These are phyloP conservation scores for Otolemur garnettii DNA, from an alignment of 2,113 vertebrate genomes.

Conservation along the genomic window DNA sequence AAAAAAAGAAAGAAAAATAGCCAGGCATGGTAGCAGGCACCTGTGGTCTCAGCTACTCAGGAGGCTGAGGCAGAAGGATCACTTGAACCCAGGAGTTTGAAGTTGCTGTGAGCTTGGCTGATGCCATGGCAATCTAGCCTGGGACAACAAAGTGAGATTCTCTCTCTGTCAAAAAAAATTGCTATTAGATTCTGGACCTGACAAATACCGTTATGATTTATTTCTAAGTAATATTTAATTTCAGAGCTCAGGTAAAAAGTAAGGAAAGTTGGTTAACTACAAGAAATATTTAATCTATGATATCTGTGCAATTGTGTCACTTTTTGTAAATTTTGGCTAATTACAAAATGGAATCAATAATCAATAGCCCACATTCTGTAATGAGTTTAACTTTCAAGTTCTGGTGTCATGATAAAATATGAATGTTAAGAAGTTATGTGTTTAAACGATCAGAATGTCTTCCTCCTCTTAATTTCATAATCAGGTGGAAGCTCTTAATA, in stretches of 20 bases:
- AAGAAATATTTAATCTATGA: not conserved
- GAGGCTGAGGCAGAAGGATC: too few relatives aligned
- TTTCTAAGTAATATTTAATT: conserved; percentile 39
- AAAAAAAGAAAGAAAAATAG: too few relatives aligned
- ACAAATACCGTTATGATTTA: not conserved
- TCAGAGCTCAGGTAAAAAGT: conserved; percentile 11
- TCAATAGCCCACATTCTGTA: not conserved
- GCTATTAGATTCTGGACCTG: not conserved
- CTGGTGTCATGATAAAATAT: not conserved
- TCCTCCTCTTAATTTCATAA: conserved; percentile 9
- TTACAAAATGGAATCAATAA: conserved; percentile 32
- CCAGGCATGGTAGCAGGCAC: too few relatives aligned
- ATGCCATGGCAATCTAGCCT: too few relatives aligned
- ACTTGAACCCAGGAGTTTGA: too few relatives aligned
- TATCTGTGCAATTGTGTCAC: not conserved
- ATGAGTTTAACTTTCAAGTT: conserved; percentile 38
- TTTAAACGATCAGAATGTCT: conserved; percentile 1
- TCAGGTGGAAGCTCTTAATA: not conserved
- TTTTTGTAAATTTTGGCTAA: conserved; percentile 21
- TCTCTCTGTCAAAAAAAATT: not conserved
- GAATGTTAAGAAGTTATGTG: not conserved
- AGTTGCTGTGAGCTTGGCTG: too few relatives aligned
- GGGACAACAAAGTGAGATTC: too few relatives aligned
- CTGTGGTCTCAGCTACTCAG: too few relatives aligned
- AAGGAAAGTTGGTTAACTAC: not conserved